Conservation (phyloP, 2,113 vertebrate genomes). For the Forbesichthys agassizii region DNA sequence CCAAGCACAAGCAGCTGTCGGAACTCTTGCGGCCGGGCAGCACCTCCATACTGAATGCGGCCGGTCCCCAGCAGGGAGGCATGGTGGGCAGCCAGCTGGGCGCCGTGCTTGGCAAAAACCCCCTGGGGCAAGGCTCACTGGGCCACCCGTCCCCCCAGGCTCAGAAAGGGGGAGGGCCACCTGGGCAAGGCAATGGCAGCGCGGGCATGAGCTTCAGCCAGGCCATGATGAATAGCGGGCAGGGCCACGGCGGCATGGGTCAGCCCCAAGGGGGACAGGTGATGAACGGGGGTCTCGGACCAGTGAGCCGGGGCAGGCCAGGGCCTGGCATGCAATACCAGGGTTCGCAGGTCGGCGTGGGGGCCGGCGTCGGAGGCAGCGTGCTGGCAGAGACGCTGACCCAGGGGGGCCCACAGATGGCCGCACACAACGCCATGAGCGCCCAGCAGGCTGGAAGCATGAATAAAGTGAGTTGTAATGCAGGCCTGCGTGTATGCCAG, state of each 20-base stretch:
- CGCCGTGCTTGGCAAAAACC: conserved; percentile 86
- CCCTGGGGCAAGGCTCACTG: conserved; percentile 83
- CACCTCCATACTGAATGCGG: conserved; percentile 82
- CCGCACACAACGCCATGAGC: conserved; percentile 83
- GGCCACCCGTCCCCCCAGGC: conserved; percentile 85
- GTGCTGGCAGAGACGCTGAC: conserved; percentile 91
- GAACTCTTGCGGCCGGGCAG: conserved; percentile 92
- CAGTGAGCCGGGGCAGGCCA: conserved; percentile 86
- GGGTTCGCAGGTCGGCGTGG: conserved; percentile 86
- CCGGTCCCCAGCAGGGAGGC: conserved; percentile 81
- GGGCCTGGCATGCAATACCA: conserved; percentile 88
- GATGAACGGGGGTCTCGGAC: conserved; percentile 91
- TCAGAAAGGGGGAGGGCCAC: conserved; percentile 84
- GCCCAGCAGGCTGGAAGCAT: conserved; percentile 89
- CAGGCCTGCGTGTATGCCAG: not conserved
- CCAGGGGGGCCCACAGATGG: conserved; percentile 88
- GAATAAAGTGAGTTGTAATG: conserved; percentile 84
- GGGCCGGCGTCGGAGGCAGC: conserved; percentile 78
- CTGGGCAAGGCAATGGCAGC: conserved; percentile 82
- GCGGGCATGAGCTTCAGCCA: conserved; percentile 88
- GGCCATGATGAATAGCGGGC: conserved; percentile 89
- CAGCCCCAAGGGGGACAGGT: conserved; percentile 86
- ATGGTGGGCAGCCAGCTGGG: conserved; percentile 83
- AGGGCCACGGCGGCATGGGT: conserved; percentile 86
- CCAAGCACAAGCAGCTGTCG: conserved; percentile 96